Base-by-base conservation (phyloP, 2,113 vertebrate species). In the Varanus komodoensis region DNA sequence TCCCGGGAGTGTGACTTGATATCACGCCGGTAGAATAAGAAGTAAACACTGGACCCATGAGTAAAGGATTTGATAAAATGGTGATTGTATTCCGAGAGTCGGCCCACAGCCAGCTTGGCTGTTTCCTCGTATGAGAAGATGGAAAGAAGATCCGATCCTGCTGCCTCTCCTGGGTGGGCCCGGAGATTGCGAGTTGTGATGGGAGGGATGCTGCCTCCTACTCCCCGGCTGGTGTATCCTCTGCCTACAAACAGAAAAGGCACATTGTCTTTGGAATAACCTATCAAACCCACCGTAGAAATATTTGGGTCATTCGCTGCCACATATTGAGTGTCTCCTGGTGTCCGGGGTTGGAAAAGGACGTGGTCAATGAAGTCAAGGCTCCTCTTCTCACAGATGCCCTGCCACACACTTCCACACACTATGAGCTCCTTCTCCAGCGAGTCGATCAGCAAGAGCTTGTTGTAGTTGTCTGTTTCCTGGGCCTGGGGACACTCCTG, bases 71-170 rank as follows among this genome's bases (percentile, higher is more conserved):
- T 97, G 44, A 99, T 98, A 38, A 99, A 99, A 93, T 99, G 99
- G 92, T 99, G 99, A 97, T 99, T 99, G 15, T 99, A 99, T 92
- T 99, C 99, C 0, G 99, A 99, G 11, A 99, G 98, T 23, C 98
- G 98, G 38, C 98, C 99, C 14, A 99, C 99, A 0, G 99, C 98
- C 89, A 99, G 91, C 93, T 99, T 99, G 79, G 99, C 99, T 0
- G 98, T 99, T 95, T 99, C 99, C 94, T 99, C 99, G 0, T 99
- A 99, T 84, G 99, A 99, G 95, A 99, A 99, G 92, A 98, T 97
- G 1, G 98, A 98, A 64, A 98, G 98, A 84, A 98, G 98, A 75
- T 98, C 98, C 5, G 78, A 89, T 1, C 95, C 94, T 19, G 92
- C 94, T 29, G 89, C 8, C 50, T 96, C 94, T 5, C 91, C 93